These are phyloP conservation scores for Diorhabda sublineata DNA, from an alignment of 1,140 invertebrate genomes.

Conservation along the genomic window DNA sequence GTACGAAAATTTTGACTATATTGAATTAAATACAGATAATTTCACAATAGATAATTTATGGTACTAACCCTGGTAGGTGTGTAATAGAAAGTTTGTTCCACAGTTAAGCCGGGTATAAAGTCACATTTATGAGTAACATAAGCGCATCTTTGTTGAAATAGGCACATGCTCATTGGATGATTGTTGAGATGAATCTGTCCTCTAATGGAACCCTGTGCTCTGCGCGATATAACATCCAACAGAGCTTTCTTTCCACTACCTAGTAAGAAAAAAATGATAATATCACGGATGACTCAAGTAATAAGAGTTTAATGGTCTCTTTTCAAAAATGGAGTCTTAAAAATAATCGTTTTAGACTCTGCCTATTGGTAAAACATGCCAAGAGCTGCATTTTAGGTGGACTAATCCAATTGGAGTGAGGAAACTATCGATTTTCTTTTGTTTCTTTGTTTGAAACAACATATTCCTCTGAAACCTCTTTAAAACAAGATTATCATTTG, in stretches of 20 bases:
- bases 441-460: too few relatives aligned
- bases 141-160: constrained; percentile 80
- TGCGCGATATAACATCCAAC: constrained; percentile 83
- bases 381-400: too few relatives aligned
- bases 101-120: constrained; percentile 77
- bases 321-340: too few relatives aligned
- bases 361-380: too few relatives aligned
- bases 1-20: not conserved
- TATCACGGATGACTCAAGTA: too few relatives aligned
- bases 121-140: constrained; percentile 81
- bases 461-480: too few relatives aligned
- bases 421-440: too few relatives aligned
- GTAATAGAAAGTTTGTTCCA: constrained; percentile 79
- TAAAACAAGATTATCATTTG: too few relatives aligned
- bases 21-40: not conserved
- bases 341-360: too few relatives aligned
- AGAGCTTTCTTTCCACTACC: constrained; percentile 87
- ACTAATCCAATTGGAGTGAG: too few relatives aligned
- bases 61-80: constrained; percentile 65
- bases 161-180: constrained; percentile 68
- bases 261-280: constrained; percentile 33
- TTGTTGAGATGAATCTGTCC: constrained; percentile 85
- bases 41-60: too few relatives aligned
- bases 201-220: constrained; percentile 65
- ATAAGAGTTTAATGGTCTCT: too few relatives aligned